Base-by-base conservation (phyloP, 2,888 invertebrate genomes). In the Diarsia dahlii region DNA sequence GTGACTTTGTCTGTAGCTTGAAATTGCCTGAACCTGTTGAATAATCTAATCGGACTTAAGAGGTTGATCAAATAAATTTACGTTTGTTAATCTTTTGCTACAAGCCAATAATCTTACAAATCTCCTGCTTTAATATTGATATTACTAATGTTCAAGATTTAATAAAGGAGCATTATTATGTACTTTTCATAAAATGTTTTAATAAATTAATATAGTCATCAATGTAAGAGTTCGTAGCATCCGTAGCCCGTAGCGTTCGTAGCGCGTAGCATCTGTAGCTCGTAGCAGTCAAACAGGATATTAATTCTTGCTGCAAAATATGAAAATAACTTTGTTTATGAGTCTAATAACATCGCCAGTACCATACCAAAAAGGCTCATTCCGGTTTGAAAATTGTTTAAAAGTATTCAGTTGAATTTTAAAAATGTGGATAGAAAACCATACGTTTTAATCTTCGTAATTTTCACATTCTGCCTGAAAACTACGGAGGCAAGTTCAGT, bases 171-270 rank as follows among this genome's bases (percentile, higher is more conserved):
- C 2, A 23, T 23, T 13, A n/a, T 13, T 13, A 13, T 48, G 12
- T n/a, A n/a, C n/a, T n/a, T n/a, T n/a, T n/a, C n/a, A n/a, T n/a
- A n/a, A n/a, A n/a, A n/a, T n/a, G n/a, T n/a, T n/a, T n/a, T n/a
- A n/a, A n/a, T n/a, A n/a, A n/a, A n/a, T n/a, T n/a, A n/a, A n/a
- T n/a, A n/a, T n/a, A n/a, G n/a, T n/a, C n/a, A n/a, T n/a, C n/a
- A n/a, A n/a, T n/a, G n/a, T n/a, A n/a, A n/a, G n/a, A n/a, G n/a
- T n/a, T n/a, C n/a, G 74, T 74, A 74, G 68, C 39, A 0, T 48
- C 12, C 8, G n/a, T 56, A 54, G 12, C 28, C 0, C 46, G 73
- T 66, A 77, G 74, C 68, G 3, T 45, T 15, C 23, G 54, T 56
- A 74, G 63, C 54, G 9, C 62, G 74, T 68, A 68, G 68, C 45